Evolutionary conservation across 1,140 invertebrate genomes (phyloP).

Genomic region (Megathymus violae): DNA sequence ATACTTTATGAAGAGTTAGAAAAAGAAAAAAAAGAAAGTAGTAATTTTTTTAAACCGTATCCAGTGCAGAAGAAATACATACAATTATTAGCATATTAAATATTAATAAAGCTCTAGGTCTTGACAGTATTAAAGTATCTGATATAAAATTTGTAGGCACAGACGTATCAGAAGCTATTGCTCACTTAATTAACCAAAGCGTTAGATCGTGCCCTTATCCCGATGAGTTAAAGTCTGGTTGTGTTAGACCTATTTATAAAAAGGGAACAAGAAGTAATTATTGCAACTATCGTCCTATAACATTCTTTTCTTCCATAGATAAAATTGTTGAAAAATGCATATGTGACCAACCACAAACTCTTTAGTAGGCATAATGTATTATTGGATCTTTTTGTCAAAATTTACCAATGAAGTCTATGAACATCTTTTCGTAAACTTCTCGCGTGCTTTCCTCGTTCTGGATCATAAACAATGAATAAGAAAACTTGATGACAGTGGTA

Average conservation of each 20-base stretch:
- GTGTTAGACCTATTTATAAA: constrained; percentile 48
- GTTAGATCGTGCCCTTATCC: constrained; percentile 37
- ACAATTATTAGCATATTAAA: no score
- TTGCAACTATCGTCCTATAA: constrained; percentile 48
- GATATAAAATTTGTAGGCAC: no score
- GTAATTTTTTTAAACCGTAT: no score
- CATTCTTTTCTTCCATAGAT: constrained; percentile 44
- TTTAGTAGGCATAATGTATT: constrained; percentile 42
- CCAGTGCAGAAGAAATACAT: no score
- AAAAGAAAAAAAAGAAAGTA: no score
- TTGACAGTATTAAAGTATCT: no score
- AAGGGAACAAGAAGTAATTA: constrained; percentile 42
- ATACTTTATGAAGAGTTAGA: constrained; percentile 39
- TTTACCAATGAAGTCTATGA: constrained; percentile 45
- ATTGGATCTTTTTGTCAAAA: constrained; percentile 42
- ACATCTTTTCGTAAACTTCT: constrained; percentile 44
- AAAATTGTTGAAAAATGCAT: constrained; percentile 51
- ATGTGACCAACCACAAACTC: constrained; percentile 44
- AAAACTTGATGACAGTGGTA: constrained; percentile 38
- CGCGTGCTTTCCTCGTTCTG: constrained; percentile 45
- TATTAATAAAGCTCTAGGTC: no score
- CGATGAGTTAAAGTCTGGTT: constrained; percentile 40
- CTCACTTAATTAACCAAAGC: constrained; percentile 36
- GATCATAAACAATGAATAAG: constrained; percentile 27
- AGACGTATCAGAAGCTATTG: no score